Evolutionary conservation across 2,113 vertebrate genomes (phyloP).

Genomic region (Odocoileus virginianus): DNA sequence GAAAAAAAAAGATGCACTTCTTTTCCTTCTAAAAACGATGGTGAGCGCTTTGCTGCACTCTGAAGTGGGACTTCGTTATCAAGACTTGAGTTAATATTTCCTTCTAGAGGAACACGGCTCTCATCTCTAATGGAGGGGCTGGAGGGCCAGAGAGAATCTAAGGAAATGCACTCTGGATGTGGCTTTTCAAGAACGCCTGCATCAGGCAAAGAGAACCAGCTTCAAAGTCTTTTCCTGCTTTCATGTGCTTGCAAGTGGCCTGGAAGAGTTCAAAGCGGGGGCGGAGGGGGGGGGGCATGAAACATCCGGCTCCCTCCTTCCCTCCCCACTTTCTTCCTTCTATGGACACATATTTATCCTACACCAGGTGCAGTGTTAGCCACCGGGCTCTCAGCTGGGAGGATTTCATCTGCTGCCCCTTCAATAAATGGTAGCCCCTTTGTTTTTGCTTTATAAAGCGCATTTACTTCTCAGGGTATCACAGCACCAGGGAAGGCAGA

Average conservation of each 20-base stretch:
- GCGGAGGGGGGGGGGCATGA: rapidly evolving
- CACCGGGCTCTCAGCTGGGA: not conserved
- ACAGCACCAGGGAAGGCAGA: not conserved
- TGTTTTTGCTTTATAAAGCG: not conserved
- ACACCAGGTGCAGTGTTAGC: not conserved
- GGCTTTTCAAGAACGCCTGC: not conserved
- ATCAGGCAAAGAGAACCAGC: not conserved
- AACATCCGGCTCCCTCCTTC: rapidly evolving
- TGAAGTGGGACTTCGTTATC: not conserved
- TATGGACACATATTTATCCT: not conserved
- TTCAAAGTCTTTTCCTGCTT: not conserved
- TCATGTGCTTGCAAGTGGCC: rapidly evolving
- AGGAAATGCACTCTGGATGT: not conserved
- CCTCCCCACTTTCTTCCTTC: not conserved
- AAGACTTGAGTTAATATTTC: not conserved
- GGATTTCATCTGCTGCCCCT: not conserved
- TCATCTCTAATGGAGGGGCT: not conserved
- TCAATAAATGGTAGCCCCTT: not conserved
- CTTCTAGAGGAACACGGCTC: not conserved
- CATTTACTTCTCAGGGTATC: not conserved
- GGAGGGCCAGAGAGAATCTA: not conserved
- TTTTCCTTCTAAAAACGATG: not conserved
- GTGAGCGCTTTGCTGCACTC: not conserved
- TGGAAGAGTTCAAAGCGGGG: not conserved
- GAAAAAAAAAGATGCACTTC: not conserved